phyloP scores from a whole-genome alignment of 2,888 invertebrate species.

The Acronicta aceris region DNA sequence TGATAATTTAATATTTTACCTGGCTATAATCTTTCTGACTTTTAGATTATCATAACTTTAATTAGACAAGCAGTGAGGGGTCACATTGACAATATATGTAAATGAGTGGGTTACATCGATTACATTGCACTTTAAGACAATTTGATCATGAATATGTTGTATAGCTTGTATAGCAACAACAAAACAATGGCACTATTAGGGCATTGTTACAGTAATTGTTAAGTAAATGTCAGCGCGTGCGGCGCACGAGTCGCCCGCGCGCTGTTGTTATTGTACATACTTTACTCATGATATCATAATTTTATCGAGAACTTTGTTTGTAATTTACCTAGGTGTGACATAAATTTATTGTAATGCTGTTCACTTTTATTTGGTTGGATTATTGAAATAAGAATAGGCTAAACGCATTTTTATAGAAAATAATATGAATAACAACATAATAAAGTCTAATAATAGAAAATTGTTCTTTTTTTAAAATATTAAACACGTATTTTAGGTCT shows the following conservation, averaged over 20 bases:
- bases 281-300: conserved; percentile 65
- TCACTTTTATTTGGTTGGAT: conserved; percentile 7
- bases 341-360: conserved; percentile 23
- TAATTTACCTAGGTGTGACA: conserved; percentile 49
- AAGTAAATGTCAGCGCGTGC: conserved; percentile 63
- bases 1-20: too few relatives aligned
- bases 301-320: conserved; percentile 55
- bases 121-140: conserved; percentile 4
- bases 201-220: conserved; percentile 54
- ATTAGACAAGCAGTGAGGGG: too few relatives aligned
- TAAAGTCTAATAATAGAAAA: background rate
- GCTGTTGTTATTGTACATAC: conserved; percentile 57
- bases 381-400: background rate
- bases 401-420: background rate
- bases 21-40: too few relatives aligned
- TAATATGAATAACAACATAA: background rate
- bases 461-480: too few relatives aligned
- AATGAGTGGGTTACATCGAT: background rate
- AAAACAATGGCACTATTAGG: conserved; percentile 54
- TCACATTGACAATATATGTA: background rate
- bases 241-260: conserved; percentile 42
- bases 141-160: conserved; percentile 16
- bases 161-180: conserved; percentile 22
- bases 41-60: too few relatives aligned
- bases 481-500: too few relatives aligned